Evolutionary conservation across 23 tunicate genomes (phyloP).

Genomic region (Corella eumyota): DNA sequence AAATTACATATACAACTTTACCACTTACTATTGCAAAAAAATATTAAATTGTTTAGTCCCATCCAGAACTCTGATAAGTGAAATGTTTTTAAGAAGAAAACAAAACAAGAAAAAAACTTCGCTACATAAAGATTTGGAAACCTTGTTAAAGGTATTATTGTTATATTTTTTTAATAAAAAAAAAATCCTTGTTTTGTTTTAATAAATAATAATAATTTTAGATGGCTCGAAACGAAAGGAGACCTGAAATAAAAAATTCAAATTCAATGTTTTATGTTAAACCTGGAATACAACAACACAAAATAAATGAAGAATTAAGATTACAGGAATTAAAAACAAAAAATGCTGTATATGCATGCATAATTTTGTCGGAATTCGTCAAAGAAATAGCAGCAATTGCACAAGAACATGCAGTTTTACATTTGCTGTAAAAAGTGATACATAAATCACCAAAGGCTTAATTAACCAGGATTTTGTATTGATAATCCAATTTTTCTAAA

Average conservation of each 20-base stretch:
- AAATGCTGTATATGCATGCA: constrained; percentile 89
- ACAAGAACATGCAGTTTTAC: constrained; percentile 97
- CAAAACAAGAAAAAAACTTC: constrained; percentile 25
- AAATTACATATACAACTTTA: background rate
- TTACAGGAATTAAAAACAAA: constrained; percentile 60
- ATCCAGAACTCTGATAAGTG: constrained; percentile 58
- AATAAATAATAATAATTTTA: too few species aligned
- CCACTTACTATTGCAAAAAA: background rate
- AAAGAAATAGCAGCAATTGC: constrained; percentile 94
- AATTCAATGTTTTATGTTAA: constrained; percentile 46
- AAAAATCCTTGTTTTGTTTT: too few species aligned
- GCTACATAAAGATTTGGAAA: constrained; percentile 28
- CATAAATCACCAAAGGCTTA: too few species aligned
- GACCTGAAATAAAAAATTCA: too few species aligned
- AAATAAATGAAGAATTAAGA: constrained; percentile 30
- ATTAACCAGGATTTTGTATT: too few species aligned
- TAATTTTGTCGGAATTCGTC: constrained; percentile 80
- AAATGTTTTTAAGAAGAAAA: constrained; percentile 52
- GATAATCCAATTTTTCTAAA: too few species aligned
- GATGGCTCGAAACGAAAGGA: too few species aligned
- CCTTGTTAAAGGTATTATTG: constrained; percentile 41
- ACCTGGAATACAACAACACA: constrained; percentile 17
- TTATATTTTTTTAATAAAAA: too few species aligned
- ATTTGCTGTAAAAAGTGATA: too few species aligned
- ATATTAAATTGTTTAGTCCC: constrained; percentile 21